Evolutionary conservation across 2,113 vertebrate genomes (phyloP).

Genomic region (Onychostoma macrolepis): DNA sequence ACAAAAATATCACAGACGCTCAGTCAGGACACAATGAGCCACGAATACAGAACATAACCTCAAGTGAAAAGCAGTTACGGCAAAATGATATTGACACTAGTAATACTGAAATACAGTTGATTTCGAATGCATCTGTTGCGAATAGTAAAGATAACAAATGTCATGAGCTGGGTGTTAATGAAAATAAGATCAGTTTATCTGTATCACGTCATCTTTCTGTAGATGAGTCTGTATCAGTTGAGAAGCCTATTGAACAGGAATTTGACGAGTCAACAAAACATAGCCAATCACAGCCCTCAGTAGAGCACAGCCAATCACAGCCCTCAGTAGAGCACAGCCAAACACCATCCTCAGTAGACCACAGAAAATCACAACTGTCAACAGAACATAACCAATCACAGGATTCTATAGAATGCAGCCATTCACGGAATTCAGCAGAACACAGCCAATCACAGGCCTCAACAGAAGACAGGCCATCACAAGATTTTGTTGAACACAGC

Average conservation of each 20-base stretch:
- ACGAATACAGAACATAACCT: neutral
- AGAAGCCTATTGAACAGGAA: neutral
- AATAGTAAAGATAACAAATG: neutral
- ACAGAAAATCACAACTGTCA: neutral
- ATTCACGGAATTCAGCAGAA: neutral
- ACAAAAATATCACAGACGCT: neutral
- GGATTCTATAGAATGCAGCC: neutral
- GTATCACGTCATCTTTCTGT: neutral
- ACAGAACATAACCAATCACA: neutral
- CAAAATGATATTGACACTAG: neutral
- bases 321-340: neutral
- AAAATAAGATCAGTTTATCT: constrained; percentile 4
- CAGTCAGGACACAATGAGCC: neutral
- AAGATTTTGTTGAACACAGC: neutral
- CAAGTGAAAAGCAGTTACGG: constrained; percentile 5
- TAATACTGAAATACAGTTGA: constrained; percentile 22
- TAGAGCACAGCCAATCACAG: neutral
- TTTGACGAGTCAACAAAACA: neutral
- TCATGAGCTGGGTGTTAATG: neutral
- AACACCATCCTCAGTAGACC: neutral
- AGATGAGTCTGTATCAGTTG: neutral
- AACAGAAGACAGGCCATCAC: neutral
- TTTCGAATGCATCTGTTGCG: neutral
- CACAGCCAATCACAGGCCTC: neutral
- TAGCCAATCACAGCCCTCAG: neutral